Evolutionary conservation across 2,888 invertebrate species (phyloP).

Genomic region (Acrobasis repandana): DNA sequence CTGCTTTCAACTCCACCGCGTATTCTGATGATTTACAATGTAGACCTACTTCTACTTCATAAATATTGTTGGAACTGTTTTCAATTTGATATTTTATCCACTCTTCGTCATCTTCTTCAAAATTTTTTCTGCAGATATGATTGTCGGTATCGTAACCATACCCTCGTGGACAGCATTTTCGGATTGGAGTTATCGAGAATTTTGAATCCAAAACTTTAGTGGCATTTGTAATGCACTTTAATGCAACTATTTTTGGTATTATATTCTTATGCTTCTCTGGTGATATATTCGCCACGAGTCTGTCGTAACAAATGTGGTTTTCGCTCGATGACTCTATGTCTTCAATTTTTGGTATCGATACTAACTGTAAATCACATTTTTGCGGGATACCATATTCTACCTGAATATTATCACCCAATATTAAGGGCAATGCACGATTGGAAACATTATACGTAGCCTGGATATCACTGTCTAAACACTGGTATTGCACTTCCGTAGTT

Average conservation of each 20-base stretch:
- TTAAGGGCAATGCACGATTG: constrained; percentile 45
- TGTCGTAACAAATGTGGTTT: constrained; percentile 57
- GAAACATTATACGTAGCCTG: constrained; percentile 47
- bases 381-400: constrained; percentile 56
- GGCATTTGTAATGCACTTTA: constrained; percentile 54
- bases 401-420: constrained; percentile 49
- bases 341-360: constrained; percentile 42
- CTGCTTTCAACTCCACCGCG: constrained; percentile 57
- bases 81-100: constrained; percentile 50
- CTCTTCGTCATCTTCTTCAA: constrained; percentile 42
- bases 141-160: constrained; percentile 58
- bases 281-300: constrained; percentile 53
- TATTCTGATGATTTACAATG: constrained; percentile 63
- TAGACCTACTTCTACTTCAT: constrained; percentile 58
- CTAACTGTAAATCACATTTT: constrained; percentile 50
- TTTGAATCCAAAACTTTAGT: constrained; percentile 39
- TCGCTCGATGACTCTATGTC: constrained; percentile 33
- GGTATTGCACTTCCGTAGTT: constrained; percentile 41
- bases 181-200: constrained; percentile 51
- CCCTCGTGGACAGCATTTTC: constrained; percentile 70
- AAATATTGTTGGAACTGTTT: constrained; percentile 46
- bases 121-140: constrained; percentile 56
- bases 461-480: constrained; percentile 56
- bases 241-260: constrained; percentile 60
- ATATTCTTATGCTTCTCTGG: constrained; percentile 53